These are phyloP conservation scores for Eupithecia abbreviata DNA, from an alignment of 2,888 invertebrate genomes.

Conservation along the genomic window DNA sequence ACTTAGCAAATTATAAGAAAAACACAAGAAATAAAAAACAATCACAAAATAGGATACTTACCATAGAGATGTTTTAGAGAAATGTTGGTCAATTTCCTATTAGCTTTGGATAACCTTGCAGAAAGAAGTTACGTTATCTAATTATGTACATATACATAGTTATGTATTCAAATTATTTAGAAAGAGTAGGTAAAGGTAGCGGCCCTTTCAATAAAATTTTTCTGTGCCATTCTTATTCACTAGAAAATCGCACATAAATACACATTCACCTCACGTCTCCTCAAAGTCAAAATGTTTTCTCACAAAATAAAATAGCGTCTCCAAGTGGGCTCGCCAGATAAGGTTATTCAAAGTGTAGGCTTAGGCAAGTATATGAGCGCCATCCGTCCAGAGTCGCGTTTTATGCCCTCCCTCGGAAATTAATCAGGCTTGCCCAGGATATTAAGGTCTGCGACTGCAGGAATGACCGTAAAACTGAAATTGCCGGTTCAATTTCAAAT, in stretches of 20 bases:
- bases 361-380: slow-evolving; percentile 28
- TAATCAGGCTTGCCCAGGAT: slow-evolving; percentile 33
- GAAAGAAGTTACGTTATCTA: background rate
- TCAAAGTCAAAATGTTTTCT: slow-evolving; percentile 15
- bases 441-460: slow-evolving; percentile 31
- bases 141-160: too few species aligned
- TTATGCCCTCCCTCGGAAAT: slow-evolving; percentile 27
- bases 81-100: background rate
- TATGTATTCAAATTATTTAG: background rate
- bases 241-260: background rate
- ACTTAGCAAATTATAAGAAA: background rate
- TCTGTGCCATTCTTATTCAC: background rate
- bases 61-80: background rate
- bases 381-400: slow-evolving; percentile 32
- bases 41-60: background rate
- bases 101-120: background rate
- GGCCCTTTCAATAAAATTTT: background rate
- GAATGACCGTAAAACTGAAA: slow-evolving; percentile 33
- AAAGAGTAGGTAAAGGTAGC: background rate
- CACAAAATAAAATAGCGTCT: slow-evolving; percentile 25
- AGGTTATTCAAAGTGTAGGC: slow-evolving; percentile 36
- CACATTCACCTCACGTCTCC: background rate
- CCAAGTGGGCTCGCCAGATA: slow-evolving; percentile 33
- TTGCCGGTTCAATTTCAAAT: slow-evolving; percentile 27
- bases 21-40: background rate